phyloP scores from a whole-genome alignment of 2,797 vertebrate genomes.

The Momotus momota region DNA sequence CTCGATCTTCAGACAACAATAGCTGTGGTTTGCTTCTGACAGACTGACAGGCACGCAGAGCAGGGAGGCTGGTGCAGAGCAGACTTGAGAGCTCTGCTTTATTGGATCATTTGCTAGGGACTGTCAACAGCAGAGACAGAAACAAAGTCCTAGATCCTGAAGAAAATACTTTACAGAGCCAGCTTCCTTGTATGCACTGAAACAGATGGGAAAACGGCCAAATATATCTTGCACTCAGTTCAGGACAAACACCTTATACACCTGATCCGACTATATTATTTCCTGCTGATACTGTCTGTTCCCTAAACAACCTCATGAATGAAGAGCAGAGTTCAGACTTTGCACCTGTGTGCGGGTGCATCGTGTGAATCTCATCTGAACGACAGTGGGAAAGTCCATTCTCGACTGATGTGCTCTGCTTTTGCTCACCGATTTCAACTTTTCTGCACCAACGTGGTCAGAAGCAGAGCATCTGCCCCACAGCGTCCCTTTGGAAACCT shows the following conservation, averaged over 20 bases:
- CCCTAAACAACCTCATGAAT: not conserved
- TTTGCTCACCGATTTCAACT: not conserved
- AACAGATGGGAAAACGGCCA: not conserved
- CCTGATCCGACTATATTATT: not conserved
- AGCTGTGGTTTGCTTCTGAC: not conserved
- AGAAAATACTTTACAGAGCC: not conserved
- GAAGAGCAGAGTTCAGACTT: not conserved
- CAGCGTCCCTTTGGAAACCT: not conserved
- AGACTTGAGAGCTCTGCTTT: not conserved
- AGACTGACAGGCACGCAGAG: not conserved
- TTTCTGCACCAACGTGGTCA: not conserved
- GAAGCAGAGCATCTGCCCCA: not conserved
- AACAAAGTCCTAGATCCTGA: not conserved
- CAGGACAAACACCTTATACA: not conserved
- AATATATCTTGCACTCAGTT: not conserved
- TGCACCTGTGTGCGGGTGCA: not conserved
- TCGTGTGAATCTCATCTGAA: not conserved
- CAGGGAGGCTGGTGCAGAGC: not conserved
- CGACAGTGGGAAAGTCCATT: not conserved
- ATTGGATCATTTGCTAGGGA: not conserved
- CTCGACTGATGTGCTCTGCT: not conserved
- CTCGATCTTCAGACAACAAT: accelerated
- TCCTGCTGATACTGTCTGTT: not conserved
- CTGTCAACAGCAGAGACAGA: not conserved
- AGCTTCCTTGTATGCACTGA: not conserved